Percentiles rank a stretch among this genome's conserved stretches.
Evolutionary conservation across 2,113 vertebrate genomes (phyloP).

Genomic region (Ariopsis seemanni): DNA sequence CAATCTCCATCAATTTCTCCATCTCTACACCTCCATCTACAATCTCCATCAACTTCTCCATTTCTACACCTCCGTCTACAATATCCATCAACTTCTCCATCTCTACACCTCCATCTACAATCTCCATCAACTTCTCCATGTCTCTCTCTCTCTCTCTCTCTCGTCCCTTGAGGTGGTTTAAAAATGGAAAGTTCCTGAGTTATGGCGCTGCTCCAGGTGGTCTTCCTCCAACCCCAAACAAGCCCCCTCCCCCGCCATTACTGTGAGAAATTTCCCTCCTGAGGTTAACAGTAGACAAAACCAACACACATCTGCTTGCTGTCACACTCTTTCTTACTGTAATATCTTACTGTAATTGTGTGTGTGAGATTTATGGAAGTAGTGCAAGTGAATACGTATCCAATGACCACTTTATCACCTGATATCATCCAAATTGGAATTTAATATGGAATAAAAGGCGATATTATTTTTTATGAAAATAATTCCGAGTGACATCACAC

Average conservation of each 20-base stretch:
- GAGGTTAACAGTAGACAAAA: slow-evolving; percentile 60
- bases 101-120: background rate
- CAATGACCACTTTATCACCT: slow-evolving; percentile 26
- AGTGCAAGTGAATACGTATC: slow-evolving; percentile 7
- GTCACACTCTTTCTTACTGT: background rate
- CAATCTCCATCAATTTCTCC: background rate
- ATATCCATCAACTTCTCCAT: too few species aligned
- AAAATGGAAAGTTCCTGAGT: slow-evolving; percentile 54
- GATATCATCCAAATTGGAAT: slow-evolving; percentile 26
- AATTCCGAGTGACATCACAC: background rate
- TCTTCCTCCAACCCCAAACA: slow-evolving; percentile 58
- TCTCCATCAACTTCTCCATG: background rate
- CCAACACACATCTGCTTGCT: slow-evolving; percentile 9
- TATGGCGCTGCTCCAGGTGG: slow-evolving; percentile 65
- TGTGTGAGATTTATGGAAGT: slow-evolving; percentile 13
- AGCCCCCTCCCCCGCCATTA: slow-evolving; percentile 31
- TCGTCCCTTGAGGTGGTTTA: slow-evolving; percentile 3
- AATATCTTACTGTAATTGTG: slow-evolving; percentile 31
- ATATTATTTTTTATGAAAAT: slow-evolving; percentile 18
- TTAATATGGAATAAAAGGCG: slow-evolving; percentile 18
- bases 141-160: background rate
- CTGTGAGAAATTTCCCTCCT: slow-evolving; percentile 59
- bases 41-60: background rate
- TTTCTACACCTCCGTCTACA: background rate
- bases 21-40: background rate